Base-by-base conservation (phyloP, 2,888 invertebrate species). In the Monoplex corrugatus region DNA sequence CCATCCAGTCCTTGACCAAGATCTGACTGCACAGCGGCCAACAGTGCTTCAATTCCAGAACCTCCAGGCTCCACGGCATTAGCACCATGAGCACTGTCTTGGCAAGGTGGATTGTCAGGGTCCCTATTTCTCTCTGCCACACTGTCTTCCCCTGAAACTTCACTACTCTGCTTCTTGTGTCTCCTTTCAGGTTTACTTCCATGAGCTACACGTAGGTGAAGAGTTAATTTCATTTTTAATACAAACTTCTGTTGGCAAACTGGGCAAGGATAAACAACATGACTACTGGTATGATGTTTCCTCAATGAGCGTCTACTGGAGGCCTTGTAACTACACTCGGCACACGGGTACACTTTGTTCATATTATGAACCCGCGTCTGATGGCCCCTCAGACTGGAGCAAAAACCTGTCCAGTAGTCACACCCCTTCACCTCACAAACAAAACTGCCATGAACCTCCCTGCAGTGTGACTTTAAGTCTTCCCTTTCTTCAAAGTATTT, bases 401-500 rank as follows among this genome's bases (percentile, higher is more conserved):
- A 13, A 13, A 13, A 13, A 2, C 16, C 13, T 32, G 82, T 45
- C 82, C 45, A 16, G 32, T 32, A 83, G 45, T 45, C 82, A 28
- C 82, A 83, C 2, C 82, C 82, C 28, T 10, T 1, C 40, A 45
- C 82, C 32, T 83, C 82, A 19, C 82, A 83, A 44, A 83, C 45
- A 16, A 83, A 83, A 10, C 32, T 6, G 16, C 82, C 40, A 28
- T 83, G 82, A 16, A 32, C 28, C 23, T 83, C 45, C 10, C 32
- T 44, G 82, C 82, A 45, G 45, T 32, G 45, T 8, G 45, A 2
- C n/a, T 80, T 80, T 13, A 80, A 43, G 23, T 40, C 43, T 28
- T 44, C 45, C 32, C 32, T 45, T 23, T 45, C 45, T 19, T 44
- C 32, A 32, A 83, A 32, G 16, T 32, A 32, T 32, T 45, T 13